Evolutionary conservation across 2,797 vertebrate genomes (phyloP), one percentile per base, ranked within the genome.

Genomic region (Nothura maculosa): DNA sequence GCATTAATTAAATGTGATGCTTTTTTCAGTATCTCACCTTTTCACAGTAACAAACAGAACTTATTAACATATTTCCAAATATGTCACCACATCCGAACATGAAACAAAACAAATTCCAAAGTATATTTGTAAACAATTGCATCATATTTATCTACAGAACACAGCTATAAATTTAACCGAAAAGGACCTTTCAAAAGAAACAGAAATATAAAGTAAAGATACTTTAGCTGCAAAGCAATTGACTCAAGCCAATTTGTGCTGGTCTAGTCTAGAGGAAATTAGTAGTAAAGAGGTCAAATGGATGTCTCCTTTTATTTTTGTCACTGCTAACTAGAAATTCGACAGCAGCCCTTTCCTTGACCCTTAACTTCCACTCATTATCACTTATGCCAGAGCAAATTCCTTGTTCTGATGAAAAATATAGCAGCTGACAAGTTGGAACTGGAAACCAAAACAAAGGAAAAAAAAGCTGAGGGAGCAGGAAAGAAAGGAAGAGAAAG

Each of bases 331-430:
- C 81, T 85, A 83, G 70, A 92, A 95, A 84, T 22, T 75, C 64
- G 80, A 89, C 81, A 95, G 70, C 21, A 81, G 64, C 81, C 87
- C 75, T 90, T 84, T 52, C 95, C 92, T 78, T 90, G 91, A 97
- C 94, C 95, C 90, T 85, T 48, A 77, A 77, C 91, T 96, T 97
- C 95, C 86, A 60, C 79, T 40, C 68, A 94, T 96, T 96, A 92
- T 96, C 95, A 92, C 89, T 76, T 42, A 78, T 84, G 80, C 64
- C 87, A 74, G 40, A 89, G 85, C 66, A 95, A 92, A 86, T 63
- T 64, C 89, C 87, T 55, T 82, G 81, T 62, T 85, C 62, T 57
- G 50, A 69, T 64, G 78, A 40, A 68, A 86, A 81, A 75, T n/a
- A 40, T 8, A 32, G 74, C 68, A 94, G 63, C 74, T 78, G 90